Conservation (phyloP, 2,797 vertebrate genomes). For the Neosilurus mollespiculum region DNA sequence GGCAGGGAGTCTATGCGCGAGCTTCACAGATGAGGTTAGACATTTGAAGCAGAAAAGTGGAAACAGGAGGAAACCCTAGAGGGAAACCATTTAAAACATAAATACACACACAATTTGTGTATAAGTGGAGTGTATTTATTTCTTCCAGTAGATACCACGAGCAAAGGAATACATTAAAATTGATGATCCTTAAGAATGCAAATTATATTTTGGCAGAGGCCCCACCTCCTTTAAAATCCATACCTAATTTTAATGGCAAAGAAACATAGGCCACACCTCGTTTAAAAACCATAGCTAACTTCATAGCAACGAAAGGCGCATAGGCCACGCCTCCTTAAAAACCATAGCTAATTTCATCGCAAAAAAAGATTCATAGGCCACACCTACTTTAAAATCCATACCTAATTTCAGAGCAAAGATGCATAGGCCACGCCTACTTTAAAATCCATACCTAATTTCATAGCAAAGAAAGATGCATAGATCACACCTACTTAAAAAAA, state of each 20-base stretch:
- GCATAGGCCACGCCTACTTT: too few relatives aligned
- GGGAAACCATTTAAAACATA: neutral
- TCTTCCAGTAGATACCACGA: neutral
- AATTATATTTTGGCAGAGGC: neutral
- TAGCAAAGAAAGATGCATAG: too few relatives aligned
- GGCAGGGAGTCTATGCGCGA: conserved; percentile 20
- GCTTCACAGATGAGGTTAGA: conserved; percentile 45
- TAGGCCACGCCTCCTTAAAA: too few relatives aligned
- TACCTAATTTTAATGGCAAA: neutral
- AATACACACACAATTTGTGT: neutral
- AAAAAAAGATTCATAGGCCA: too few relatives aligned
- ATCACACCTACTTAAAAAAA: too few relatives aligned
- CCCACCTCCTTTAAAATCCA: neutral
- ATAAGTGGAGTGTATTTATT: neutral
- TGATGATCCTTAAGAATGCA: neutral
- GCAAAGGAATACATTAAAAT: neutral
- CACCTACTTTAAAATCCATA: too few relatives aligned
- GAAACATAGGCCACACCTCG: neutral
- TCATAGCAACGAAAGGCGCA: too few relatives aligned
- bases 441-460: too few relatives aligned
- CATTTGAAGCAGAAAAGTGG: conserved; percentile 39
- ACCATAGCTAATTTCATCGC: too few relatives aligned
- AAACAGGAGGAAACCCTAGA: conserved; percentile 18
- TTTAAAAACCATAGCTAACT: neutral
- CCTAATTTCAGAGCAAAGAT: too few relatives aligned